phyloP scores from a whole-genome alignment of 2,113 vertebrate species.

The Saccopteryx bilineata region DNA sequence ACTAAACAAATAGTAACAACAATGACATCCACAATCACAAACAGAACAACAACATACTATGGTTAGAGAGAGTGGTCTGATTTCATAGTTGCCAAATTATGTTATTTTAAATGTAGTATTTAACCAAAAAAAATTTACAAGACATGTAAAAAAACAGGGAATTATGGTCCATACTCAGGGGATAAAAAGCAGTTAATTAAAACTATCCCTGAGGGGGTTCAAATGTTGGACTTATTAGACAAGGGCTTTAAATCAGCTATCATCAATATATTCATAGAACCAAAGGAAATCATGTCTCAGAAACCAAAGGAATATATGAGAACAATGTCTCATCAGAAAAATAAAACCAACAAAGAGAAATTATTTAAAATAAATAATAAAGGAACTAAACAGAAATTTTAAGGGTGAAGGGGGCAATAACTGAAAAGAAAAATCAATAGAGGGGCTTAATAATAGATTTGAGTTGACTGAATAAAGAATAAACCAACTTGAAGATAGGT shows the following conservation, averaged over 20 bases:
- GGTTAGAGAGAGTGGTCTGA: neutral
- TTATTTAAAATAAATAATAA: conserved; percentile 22
- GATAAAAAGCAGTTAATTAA: neutral
- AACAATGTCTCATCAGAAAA: neutral
- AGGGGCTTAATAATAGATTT: neutral
- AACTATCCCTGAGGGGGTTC: neutral
- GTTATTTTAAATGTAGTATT: neutral
- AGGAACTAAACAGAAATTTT: neutral
- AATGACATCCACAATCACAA: neutral
- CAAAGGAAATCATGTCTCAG: neutral
- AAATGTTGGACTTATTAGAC: neutral
- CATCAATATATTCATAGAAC: neutral
- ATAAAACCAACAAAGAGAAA: neutral
- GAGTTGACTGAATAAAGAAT: neutral
- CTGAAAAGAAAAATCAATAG: conserved; percentile 7
- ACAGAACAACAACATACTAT: neutral
- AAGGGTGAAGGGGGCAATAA: neutral
- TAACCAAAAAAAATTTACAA: neutral
- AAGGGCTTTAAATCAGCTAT: neutral
- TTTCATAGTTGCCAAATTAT: neutral
- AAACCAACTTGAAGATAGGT: neutral
- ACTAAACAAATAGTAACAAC: neutral
- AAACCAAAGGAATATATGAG: neutral
- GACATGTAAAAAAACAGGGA: neutral
- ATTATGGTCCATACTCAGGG: neutral